These are phyloP conservation scores for Heteropelma amictum DNA, from an alignment of 2,888 invertebrate genomes.

Conservation along the genomic window DNA sequence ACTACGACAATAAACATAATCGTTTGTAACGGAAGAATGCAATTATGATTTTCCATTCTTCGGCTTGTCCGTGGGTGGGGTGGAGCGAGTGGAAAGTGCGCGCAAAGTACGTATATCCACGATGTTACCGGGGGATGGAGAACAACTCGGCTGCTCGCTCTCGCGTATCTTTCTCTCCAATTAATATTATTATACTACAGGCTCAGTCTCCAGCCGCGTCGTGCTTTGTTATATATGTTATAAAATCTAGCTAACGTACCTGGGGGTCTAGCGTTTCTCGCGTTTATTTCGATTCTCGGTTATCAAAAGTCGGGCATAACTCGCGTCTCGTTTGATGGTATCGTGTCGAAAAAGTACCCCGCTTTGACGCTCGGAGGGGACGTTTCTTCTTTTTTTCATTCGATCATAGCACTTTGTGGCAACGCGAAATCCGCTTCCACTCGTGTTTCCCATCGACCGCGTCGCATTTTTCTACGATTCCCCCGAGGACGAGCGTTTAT, in stretches of 20 bases:
- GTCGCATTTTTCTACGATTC: not conserved
- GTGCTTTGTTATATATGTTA: constrained; percentile 60
- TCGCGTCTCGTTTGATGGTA: constrained; percentile 9
- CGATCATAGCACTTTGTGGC: constrained; percentile 54
- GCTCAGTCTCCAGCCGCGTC: constrained; percentile 63
- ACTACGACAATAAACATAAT: constrained; percentile 51
- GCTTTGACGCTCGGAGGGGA: not conserved
- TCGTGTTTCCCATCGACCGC: constrained; percentile 15
- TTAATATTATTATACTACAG: constrained; percentile 25
- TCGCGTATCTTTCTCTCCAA: constrained; percentile 20
- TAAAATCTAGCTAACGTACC: constrained; percentile 62
- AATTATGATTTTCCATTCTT: constrained; percentile 25
- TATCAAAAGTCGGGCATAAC: constrained; percentile 47
- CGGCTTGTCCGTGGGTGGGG: constrained; percentile 27
- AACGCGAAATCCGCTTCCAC: constrained; percentile 21
- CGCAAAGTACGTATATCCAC: constrained; percentile 10
- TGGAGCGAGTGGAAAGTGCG: constrained; percentile 15
- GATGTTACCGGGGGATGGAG: too few species aligned
- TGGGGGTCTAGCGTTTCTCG: constrained; percentile 49
- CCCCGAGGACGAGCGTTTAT: too few species aligned
- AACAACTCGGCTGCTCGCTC: too few species aligned
- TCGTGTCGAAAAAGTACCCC: not conserved
- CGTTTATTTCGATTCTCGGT: constrained; percentile 46
- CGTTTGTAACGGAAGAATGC: constrained; percentile 49
- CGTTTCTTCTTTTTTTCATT: constrained; percentile 2